Evolutionary conservation across 2,113 vertebrate genomes (phyloP), one percentile per base, ranked within the genome.

Genomic region (Nycticorax nycticorax): DNA sequence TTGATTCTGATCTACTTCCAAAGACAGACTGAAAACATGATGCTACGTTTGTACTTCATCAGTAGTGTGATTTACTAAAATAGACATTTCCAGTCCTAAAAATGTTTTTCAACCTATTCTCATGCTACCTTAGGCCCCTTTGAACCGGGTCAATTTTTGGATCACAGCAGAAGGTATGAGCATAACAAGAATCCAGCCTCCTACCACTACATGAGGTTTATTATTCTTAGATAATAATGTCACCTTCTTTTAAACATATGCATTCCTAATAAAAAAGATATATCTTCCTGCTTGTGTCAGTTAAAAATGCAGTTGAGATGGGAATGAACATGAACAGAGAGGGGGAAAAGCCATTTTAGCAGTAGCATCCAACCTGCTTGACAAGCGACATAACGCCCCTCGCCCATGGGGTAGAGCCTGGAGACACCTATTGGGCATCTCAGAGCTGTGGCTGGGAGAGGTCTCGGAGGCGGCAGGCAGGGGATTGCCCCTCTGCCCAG

Each of bases 401-500:
- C 30, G 9, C 37, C n/a, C 17, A 6, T 2, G 20, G 85, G 69
- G 62, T 67, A 93, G 52, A 88, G 64, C 64, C 74, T 53, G 64
- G 33, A 32, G 75, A 24, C 7, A 20, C 1, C 1, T 3, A 19
- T 14, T 21, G 8, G 43, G 13, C 13, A 15, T 12, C 57, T 30
- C 35, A 20, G 52, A 56, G 41, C 47, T 66, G 67, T 9, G 63
- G 37, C 33, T 27, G 41, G 33, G 35, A 71, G 57, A 67, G 16
- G 21, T 41, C 47, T 35, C 2, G 0, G 33, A 72, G 27, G 8
- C 1, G 6, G 37, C 37, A 30, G 63, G 64, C 41, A 89, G 41
- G 71, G 30, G 62, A 76, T 6, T 0, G 0, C 5, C 16, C 26
- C 47, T 47, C 33, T 9, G 1, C 5, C 1, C 3, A 33, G 27